Evolutionary conservation across 2,888 invertebrate species (phyloP), one percentile per base, ranked within the genome.

Genomic region (Lottia gigantea): DNA sequence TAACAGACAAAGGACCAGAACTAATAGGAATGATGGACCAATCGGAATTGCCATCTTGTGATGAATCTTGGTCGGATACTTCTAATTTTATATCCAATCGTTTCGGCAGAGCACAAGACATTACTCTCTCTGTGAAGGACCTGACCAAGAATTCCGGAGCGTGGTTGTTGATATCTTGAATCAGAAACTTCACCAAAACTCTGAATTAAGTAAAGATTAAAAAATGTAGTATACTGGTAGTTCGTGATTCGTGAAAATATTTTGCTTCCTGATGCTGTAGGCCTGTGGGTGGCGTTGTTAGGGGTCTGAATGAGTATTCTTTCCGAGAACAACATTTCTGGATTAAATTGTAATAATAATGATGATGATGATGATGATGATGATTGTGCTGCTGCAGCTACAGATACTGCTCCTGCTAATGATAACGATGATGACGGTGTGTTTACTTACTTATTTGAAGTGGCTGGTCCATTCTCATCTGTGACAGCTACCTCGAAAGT

Each of bases 131-230:
- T 23, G 55, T 55, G 55, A 55, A 55, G 55, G 55, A 55, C 23
- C 19, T 55, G 19, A 55, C 55, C 55, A 55, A 6, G 23, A 55
- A 55, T 23, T 55, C 55, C 23, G 55, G 55, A 55, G 55, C 55
- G 15, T 55, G 8, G 55, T 55, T 55, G 19, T 55, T 55, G 55
- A 55, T 55, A 14, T 55, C 55, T 55, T 55, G 55, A 12, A 55
- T 55, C 19, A 55, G 55, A 14, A 55, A 14, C 55, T 55, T 55
- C 19, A 55, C 23, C 55, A 55, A 14, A 19, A 55, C 23, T 15
- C 55, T 55, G 23, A 19, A 55, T 23, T 11, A 19, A n/a, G n/a
- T n/a, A n/a, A n/a, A n/a, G n/a, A n/a, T n/a, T n/a, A n/a, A n/a
- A n/a, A n/a, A n/a, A n/a, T n/a, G n/a, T n/a, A n/a, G n/a, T n/a